Evolutionary conservation across 2,888 invertebrate species (phyloP).

Genomic region (Tridacna crocea): DNA sequence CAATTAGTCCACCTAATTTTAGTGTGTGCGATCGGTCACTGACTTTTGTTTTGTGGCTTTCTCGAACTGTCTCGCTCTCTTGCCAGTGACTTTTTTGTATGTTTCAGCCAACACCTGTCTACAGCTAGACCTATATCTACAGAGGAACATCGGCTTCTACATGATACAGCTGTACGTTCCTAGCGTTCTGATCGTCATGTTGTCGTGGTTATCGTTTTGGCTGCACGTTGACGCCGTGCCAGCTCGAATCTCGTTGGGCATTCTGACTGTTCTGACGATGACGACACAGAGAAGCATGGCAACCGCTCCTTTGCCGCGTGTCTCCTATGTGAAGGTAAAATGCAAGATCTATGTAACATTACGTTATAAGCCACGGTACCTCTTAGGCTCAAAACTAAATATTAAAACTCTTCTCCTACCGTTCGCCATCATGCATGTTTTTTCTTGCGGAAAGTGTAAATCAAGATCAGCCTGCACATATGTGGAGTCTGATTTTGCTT

Average conservation of each 20-base stretch:
- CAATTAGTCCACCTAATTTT: no score
- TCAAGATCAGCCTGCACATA: no score
- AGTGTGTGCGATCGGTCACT: no score
- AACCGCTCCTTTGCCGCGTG: conserved; percentile 66
- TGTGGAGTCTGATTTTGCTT: no score
- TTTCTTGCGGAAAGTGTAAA: no score
- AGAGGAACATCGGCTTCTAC: conserved; percentile 76
- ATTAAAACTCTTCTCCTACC: no score
- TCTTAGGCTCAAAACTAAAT: no score
- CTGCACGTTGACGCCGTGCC: conserved; percentile 75
- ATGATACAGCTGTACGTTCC: conserved; percentile 79
- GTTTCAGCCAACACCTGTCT: conserved; percentile 72
- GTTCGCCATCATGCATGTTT: no score
- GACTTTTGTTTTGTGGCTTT: no score
- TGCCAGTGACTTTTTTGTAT: not conserved
- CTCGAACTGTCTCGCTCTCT: no score
- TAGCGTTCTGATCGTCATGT: conserved; percentile 73
- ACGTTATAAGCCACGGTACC: not conserved
- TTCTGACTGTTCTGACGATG: conserved; percentile 73
- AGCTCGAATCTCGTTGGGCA: conserved; percentile 72
- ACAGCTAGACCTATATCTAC: conserved; percentile 66
- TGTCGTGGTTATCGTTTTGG: conserved; percentile 79
- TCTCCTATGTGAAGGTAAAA: conserved; percentile 72
- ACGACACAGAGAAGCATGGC: conserved; percentile 71
- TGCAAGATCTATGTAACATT: not conserved